Evolutionary conservation across 2,797 vertebrate species (phyloP).

Genomic region (Bufotes viridis): DNA sequence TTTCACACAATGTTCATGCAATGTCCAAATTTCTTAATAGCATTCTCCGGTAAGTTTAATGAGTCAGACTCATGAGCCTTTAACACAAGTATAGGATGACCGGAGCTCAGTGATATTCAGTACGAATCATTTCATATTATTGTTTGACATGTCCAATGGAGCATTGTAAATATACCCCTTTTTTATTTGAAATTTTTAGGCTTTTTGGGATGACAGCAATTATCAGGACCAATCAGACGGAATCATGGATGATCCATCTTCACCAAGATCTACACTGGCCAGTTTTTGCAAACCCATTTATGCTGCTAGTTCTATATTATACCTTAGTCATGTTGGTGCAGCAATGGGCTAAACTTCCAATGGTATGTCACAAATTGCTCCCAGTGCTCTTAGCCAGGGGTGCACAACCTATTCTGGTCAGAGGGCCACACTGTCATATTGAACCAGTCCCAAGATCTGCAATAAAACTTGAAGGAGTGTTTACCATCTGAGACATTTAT

Average conservation of each 20-base stretch:
- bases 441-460: too few relatives aligned
- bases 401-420: too few relatives aligned
- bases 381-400: background rate
- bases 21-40: background rate
- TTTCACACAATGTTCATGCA: background rate
- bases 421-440: too few relatives aligned
- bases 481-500: too few relatives aligned
- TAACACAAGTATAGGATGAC: too few relatives aligned
- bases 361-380: slow-evolving; percentile 46
- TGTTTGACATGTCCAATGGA: background rate
- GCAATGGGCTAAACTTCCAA: slow-evolving; percentile 70
- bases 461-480: too few relatives aligned
- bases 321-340: slow-evolving; percentile 78
- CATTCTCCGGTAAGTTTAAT: background rate
- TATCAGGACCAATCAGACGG: slow-evolving; percentile 75
- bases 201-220: slow-evolving; percentile 82
- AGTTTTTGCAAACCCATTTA: slow-evolving; percentile 77
- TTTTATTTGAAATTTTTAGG: slow-evolving; percentile 65
- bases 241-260: slow-evolving; percentile 73
- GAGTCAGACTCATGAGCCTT: background rate
- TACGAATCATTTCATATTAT: background rate
- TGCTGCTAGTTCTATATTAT: slow-evolving; percentile 82
- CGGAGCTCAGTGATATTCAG: background rate
- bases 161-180: background rate
- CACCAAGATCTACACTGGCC: slow-evolving; percentile 78